Base-by-base conservation (phyloP, 2,113 vertebrate genomes). In the Nothocercus nigrocapillus region DNA sequence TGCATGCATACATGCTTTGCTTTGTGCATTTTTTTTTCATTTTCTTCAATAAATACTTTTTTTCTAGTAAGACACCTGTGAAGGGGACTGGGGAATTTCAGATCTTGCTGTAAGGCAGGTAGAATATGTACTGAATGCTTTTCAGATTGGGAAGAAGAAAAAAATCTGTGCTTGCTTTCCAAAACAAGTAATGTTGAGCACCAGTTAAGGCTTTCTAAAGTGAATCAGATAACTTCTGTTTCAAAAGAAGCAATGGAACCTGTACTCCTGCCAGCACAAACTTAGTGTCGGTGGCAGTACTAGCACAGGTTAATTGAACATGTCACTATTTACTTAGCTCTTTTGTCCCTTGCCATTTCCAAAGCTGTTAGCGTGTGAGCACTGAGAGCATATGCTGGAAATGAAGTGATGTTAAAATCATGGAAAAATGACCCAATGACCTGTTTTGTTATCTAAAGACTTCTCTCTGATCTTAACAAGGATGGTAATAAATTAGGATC, bases 311-410 rank as follows among this genome's bases (percentile, higher is more conserved):
- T 69, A 30, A 64, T 32, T 72, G 1, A 3, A 2, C 24, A 34
- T 34, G 18, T 10, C 1, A 3, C 7, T 63, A 0, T 44, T 64
- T 15, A 5, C 54, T 88, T 34, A 19, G 12, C 9, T 49, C 4
- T 56, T 66, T 47, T 51, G 21, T 58, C 40, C 22, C 61, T 90
- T 28, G 10, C 59, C 17, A 8, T 5, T 12, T 38, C 44, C 66
- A 49, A 16, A 69, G 27, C 24, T 3, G 0, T 4, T 32, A 22
- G 9, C 0, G 4, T 27, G 6, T 64, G 63, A 56, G 27, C 34
- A 54, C 40, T 15, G 47, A 42, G 13, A 38, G 9, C 6, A 59
- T 79, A 68, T 3, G 30, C 16, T 3, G 6, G 4, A 81, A 51
- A 19, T 32, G 8, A 69, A 62, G 38, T 28, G 7, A 12, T 32